Percentiles rank a stretch among this genome's conserved stretches.
These are phyloP conservation scores for Acrobasis consociella DNA, from an alignment of 2,888 invertebrate genomes.

Conservation along the genomic window DNA sequence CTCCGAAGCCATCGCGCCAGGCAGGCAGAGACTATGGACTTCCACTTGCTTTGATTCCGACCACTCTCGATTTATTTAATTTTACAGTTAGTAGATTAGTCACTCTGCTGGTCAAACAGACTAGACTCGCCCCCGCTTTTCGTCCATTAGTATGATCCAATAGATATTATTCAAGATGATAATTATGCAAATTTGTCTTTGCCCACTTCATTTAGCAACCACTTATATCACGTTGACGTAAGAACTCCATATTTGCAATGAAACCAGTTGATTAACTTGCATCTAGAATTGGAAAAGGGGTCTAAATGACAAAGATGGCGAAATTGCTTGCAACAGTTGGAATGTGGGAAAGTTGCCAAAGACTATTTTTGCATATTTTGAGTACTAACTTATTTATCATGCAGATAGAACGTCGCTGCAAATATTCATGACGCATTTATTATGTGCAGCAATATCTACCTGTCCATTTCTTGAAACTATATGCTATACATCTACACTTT, in stretches of 20 bases:
- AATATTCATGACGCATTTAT: slow-evolving; percentile 5
- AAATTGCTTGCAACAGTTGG: background rate
- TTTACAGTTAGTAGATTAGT: too few relatives aligned
- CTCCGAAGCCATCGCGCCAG: too few relatives aligned
- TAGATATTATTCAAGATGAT: background rate
- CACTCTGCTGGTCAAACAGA: background rate
- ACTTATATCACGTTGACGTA: background rate
- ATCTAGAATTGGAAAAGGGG: background rate
- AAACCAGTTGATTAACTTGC: background rate
- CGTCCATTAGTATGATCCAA: slow-evolving; percentile 1
- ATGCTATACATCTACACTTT: too few relatives aligned
- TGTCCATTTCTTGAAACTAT: too few relatives aligned
- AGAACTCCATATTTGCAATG: background rate
- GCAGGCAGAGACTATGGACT: too few relatives aligned
- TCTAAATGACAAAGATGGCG: background rate
- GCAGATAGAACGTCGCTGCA: background rate
- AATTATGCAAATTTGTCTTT: background rate
- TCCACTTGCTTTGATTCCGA: too few relatives aligned
- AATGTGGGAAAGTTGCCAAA: background rate
- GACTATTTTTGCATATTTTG: background rate
- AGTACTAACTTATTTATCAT: background rate
- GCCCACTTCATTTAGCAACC: background rate
- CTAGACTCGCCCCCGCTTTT: background rate
- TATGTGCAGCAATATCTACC: background rate
- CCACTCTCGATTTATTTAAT: too few relatives aligned